Conservation (phyloP, 23 tunicate species). For the Phallusia fumigata region DNA sequence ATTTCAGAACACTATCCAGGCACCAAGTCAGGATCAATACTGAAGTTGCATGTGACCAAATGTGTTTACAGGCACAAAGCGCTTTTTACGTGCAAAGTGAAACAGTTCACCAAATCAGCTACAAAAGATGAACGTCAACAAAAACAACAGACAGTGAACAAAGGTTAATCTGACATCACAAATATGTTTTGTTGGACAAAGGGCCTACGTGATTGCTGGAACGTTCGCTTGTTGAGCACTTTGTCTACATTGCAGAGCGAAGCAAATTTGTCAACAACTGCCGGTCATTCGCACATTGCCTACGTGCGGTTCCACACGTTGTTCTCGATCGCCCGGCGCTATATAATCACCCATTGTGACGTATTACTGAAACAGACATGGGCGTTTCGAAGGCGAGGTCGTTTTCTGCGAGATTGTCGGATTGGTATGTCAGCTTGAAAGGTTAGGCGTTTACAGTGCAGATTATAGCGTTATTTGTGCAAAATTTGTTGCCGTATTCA, state of each 20-base stretch:
- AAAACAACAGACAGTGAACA: neutral
- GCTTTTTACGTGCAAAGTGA: too few relatives aligned
- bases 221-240: neutral
- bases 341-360: slow-evolving; percentile 1
- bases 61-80: too few relatives aligned
- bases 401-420: too few relatives aligned
- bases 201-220: neutral
- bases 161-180: neutral
- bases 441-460: too few relatives aligned
- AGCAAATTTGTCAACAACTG: neutral
- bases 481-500: too few relatives aligned
- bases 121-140: neutral
- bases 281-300: neutral
- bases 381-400: slow-evolving; percentile 1
- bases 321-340: slow-evolving; percentile 3
- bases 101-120: neutral
- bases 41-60: too few relatives aligned
- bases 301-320: neutral
- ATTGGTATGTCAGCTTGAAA: too few relatives aligned
- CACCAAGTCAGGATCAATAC: too few relatives aligned
- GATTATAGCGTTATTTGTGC: too few relatives aligned
- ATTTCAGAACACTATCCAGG: too few relatives aligned
- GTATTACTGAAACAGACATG: neutral
- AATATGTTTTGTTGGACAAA: neutral
- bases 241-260: neutral